Conservation (phyloP, 2,113 vertebrate genomes). For the Oncorhynchus tshawytscha region DNA sequence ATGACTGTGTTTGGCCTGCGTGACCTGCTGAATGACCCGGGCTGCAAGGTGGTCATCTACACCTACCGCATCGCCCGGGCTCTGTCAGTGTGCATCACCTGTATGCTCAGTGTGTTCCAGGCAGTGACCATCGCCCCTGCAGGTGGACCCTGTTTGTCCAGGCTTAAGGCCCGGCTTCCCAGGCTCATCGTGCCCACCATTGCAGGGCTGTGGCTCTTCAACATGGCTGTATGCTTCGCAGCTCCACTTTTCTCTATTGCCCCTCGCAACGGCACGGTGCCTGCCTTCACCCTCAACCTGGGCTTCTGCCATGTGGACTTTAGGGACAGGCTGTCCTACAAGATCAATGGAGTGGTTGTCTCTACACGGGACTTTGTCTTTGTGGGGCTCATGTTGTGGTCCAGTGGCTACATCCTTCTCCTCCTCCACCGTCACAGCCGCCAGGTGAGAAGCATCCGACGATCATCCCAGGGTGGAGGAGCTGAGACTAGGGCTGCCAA, state of each 20-base stretch:
- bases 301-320: constrained; percentile 78
- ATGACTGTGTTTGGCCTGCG: constrained; percentile 73
- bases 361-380: constrained; percentile 72
- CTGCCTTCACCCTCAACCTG: constrained; percentile 75
- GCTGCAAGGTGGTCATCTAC: constrained; percentile 78
- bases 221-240: constrained; percentile 73
- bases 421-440: constrained; percentile 70
- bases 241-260: constrained; percentile 73
- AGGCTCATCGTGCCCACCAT: constrained; percentile 66
- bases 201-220: constrained; percentile 69
- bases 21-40: constrained; percentile 65
- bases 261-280: constrained; percentile 69
- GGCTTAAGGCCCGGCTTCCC: constrained; percentile 62
- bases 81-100: constrained; percentile 76
- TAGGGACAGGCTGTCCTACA: constrained; percentile 71
- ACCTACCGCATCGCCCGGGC: constrained; percentile 71
- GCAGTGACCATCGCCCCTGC: constrained; percentile 63
- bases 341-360: constrained; percentile 70
- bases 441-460: constrained; percentile 57
- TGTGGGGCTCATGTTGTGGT: constrained; percentile 72
- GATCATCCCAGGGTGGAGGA: constrained; percentile 47
- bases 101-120: constrained; percentile 78
- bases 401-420: constrained; percentile 71
- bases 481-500: constrained; percentile 74
- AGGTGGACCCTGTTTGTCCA: constrained; percentile 39